Percentiles rank a stretch among this genome's conserved stretches.
Conservation (phyloP, 2,888 invertebrate genomes). For the Erpobdella octoculata region DNA sequence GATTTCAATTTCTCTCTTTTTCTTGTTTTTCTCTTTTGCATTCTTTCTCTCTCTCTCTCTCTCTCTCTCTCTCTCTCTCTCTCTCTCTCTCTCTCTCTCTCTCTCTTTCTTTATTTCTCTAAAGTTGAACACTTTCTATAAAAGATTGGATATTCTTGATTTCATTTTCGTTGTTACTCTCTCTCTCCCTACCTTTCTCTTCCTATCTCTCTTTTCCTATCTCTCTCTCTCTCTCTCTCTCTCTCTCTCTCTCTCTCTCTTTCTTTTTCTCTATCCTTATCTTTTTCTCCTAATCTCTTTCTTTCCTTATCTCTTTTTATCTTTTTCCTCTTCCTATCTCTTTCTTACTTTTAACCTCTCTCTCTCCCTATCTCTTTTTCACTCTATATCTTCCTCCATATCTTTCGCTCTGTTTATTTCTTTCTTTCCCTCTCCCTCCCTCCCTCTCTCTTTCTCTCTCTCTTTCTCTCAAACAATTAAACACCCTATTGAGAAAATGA, state of each 20-base stretch:
- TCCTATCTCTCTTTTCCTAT: too few species aligned
- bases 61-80: conserved; percentile 18
- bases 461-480: too few species aligned
- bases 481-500: too few species aligned
- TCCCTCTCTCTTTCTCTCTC: background rate
- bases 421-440: background rate
- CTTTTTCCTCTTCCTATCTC: conserved; percentile 9
- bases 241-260: conserved; percentile 19
- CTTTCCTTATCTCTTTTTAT: background rate
- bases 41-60: conserved; percentile 15
- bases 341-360: background rate
- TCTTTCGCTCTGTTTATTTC: background rate
- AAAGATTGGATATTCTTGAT: background rate
- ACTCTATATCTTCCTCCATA: background rate
- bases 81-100: conserved; percentile 8
- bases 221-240: conserved; percentile 16
- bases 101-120: conserved; percentile 1
- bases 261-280: background rate
- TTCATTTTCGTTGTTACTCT: background rate
- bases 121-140: too few species aligned
- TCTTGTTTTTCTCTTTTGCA: background rate
- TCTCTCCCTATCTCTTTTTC: background rate
- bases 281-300: background rate
- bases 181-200: background rate
- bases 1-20: background rate